Conservation (phyloP, 2,888 invertebrate genomes). For the Xylocampa areola region DNA sequence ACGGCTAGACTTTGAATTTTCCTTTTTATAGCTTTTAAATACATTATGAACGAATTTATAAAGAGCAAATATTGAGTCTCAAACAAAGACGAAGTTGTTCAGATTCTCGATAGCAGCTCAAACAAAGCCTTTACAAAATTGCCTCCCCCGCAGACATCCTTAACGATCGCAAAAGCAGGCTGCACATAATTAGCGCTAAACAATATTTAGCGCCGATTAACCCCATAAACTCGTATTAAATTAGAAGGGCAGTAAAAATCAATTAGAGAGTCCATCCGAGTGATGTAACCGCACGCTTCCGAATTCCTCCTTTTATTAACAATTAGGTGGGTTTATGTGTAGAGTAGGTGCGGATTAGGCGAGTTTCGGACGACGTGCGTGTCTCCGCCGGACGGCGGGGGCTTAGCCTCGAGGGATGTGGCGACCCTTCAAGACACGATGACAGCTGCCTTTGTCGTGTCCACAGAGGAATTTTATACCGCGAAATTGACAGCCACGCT, state of each 20-base stretch:
- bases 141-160: conserved; percentile 62
- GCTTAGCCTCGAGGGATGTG: conserved; percentile 86
- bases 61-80: background rate
- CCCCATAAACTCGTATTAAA: conserved; percentile 80
- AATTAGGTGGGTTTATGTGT: conserved; percentile 89
- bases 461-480: conserved; percentile 84
- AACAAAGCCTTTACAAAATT: conserved; percentile 66
- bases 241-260: conserved; percentile 85
- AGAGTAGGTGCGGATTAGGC: conserved; percentile 86
- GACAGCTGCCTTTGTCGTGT: conserved; percentile 88
- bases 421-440: conserved; percentile 84
- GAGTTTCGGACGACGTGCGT: conserved; percentile 83
- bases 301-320: conserved; percentile 87
- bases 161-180: conserved; percentile 74
- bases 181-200: conserved; percentile 81
- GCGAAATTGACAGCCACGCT: conserved; percentile 85
- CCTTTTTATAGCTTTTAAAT: background rate
- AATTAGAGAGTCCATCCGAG: conserved; percentile 80
- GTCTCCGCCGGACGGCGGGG: conserved; percentile 78
- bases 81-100: conserved; percentile 40
- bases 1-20: background rate
- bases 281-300: conserved; percentile 86
- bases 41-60: too few species aligned
- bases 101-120: conserved; percentile 54
- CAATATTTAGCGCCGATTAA: conserved; percentile 81